A percentile compares a stretch with the other conserved stretches of the same genome.
phyloP scores from a whole-genome alignment of 2,113 vertebrate species.

The Pollimyrus isidori region DNA sequence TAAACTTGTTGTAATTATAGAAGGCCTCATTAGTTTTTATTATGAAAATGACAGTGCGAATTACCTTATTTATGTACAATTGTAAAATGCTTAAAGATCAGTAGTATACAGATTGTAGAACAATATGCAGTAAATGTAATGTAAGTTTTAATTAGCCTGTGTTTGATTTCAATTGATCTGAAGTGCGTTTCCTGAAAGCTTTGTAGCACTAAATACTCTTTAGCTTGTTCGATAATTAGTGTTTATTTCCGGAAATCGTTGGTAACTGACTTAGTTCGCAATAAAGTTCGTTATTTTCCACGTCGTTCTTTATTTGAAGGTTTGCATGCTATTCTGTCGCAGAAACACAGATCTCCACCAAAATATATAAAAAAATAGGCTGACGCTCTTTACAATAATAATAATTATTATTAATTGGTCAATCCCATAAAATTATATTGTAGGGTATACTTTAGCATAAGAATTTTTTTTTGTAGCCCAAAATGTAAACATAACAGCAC shows the following conservation, averaged over 20 bases:
- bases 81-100: not conserved
- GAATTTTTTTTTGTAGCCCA: not conserved
- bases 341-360: not conserved
- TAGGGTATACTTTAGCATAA: not conserved
- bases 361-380: not conserved
- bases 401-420: not conserved
- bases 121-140: not conserved
- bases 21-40: not conserved
- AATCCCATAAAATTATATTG: not conserved
- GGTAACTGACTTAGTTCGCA: not conserved
- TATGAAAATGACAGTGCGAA: not conserved
- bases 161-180: not conserved
- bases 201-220: not conserved
- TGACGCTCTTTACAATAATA: not conserved
- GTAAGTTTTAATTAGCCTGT: not conserved
- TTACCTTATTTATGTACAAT: not conserved
- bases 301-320: not conserved
- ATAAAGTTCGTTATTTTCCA: not conserved
- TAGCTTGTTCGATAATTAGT: not conserved
- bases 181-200: not conserved
- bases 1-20: not conserved
- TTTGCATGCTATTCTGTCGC: not conserved
- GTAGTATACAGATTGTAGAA: not conserved
- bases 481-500: not conserved
- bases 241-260: not conserved